Evolutionary conservation across 2,797 vertebrate genomes (phyloP).

Genomic region (Sebastes hubbsi): DNA sequence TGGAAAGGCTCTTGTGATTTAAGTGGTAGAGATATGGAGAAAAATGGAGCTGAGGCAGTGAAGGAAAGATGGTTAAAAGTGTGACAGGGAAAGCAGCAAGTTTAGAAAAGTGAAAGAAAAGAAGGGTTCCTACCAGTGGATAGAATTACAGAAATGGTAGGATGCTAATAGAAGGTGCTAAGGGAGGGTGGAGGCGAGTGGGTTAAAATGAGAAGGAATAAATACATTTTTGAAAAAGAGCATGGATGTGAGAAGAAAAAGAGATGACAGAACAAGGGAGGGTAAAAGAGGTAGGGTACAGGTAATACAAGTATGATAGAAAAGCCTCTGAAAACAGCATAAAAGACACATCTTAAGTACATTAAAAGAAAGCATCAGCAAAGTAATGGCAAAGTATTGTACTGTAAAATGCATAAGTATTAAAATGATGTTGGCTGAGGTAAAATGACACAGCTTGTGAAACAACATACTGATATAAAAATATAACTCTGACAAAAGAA

Average conservation of each 20-base stretch:
- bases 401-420: not conserved
- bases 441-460: not conserved
- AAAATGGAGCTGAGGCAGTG: not conserved
- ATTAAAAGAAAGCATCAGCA: not conserved
- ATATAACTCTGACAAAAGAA: slow-evolving; percentile 8
- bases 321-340: not conserved
- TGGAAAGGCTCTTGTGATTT: not conserved
- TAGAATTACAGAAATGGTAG: not conserved
- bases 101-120: not conserved
- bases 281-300: not conserved
- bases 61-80: not conserved
- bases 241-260: not conserved
- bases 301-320: not conserved
- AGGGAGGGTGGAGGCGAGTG: not conserved
- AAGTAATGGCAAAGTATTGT: not conserved
- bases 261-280: not conserved
- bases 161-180: too few species aligned
- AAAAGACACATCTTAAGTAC: not conserved
- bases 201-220: not conserved
- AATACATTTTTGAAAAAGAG: not conserved
- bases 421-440: not conserved
- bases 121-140: not conserved
- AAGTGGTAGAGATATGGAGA: not conserved
- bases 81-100: not conserved
- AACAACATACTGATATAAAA: not conserved